These are phyloP conservation scores for Laticauda colubrina DNA, from an alignment of 2,113 vertebrate genomes.

Conservation along the genomic window DNA sequence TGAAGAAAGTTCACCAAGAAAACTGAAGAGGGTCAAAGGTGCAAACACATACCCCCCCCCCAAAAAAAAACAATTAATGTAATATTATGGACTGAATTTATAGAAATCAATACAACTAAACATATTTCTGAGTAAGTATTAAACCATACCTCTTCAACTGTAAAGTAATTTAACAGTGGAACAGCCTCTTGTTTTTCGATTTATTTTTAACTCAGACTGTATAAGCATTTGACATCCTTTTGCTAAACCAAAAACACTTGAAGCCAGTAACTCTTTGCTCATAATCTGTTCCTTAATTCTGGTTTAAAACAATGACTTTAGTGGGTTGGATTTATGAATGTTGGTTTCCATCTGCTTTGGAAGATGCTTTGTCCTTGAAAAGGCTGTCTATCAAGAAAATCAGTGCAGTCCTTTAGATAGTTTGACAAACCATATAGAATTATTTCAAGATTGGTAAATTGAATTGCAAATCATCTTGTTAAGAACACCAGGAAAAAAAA, in stretches of 20 bases:
- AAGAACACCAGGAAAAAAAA: neutral
- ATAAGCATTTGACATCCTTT: neutral
- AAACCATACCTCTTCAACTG: neutral
- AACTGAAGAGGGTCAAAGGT: neutral
- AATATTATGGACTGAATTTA: neutral
- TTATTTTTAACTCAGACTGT: neutral
- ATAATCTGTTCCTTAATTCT: neutral
- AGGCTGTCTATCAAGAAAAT: constrained; percentile 15
- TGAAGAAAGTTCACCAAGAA: neutral
- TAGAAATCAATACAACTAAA: neutral
- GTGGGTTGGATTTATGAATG: neutral
- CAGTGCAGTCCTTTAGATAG: neutral
- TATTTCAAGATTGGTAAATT: neutral
- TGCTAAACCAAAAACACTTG: neutral
- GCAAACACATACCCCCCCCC: neutral
- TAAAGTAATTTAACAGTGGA: neutral
- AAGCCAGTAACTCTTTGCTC: neutral
- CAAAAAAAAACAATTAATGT: neutral
- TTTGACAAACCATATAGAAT: neutral
- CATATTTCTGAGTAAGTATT: neutral
- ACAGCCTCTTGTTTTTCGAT: neutral
- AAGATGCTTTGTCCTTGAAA: neutral
- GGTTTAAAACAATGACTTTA: neutral
- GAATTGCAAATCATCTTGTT: neutral
- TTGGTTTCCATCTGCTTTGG: neutral